Conservation (phyloP, 2,888 invertebrate species). For the Habrosyne pyritoides region DNA sequence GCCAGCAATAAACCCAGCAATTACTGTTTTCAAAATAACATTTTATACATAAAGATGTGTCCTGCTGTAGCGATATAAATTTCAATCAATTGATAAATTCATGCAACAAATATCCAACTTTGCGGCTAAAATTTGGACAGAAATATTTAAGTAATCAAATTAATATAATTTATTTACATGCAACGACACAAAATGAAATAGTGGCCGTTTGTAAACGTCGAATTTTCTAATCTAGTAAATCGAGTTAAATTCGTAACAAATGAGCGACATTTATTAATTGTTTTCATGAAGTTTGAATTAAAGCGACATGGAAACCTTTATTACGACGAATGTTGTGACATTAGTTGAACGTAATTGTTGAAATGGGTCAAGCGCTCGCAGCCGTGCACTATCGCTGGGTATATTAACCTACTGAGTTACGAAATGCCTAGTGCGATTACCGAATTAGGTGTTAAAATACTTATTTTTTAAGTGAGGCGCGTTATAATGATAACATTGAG, state of each 20-base stretch:
- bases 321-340: neutral
- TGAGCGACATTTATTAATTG: slow-evolving; percentile 11
- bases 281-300: slow-evolving; percentile 9
- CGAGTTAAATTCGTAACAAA: slow-evolving; percentile 1
- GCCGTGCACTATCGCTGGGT: slow-evolving; percentile 12
- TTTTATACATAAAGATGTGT: no score
- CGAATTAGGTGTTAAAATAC: slow-evolving; percentile 12
- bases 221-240: neutral
- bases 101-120: no score
- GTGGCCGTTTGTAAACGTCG: neutral
- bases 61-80: no score
- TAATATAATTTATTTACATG: neutral
- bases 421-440: slow-evolving; percentile 16
- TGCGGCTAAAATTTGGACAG: neutral
- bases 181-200: neutral
- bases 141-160: neutral
- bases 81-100: no score
- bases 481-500: no score
- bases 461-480: no score
- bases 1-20: no score
- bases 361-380: slow-evolving; percentile 16
- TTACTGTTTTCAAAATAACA: no score
- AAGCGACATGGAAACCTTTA: neutral
- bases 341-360: neutral
- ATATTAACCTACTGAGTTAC: slow-evolving; percentile 22